Evolutionary conservation across 2,888 invertebrate genomes (phyloP), one percentile per base, ranked within the genome.

Genomic region (Melipona beecheii): DNA sequence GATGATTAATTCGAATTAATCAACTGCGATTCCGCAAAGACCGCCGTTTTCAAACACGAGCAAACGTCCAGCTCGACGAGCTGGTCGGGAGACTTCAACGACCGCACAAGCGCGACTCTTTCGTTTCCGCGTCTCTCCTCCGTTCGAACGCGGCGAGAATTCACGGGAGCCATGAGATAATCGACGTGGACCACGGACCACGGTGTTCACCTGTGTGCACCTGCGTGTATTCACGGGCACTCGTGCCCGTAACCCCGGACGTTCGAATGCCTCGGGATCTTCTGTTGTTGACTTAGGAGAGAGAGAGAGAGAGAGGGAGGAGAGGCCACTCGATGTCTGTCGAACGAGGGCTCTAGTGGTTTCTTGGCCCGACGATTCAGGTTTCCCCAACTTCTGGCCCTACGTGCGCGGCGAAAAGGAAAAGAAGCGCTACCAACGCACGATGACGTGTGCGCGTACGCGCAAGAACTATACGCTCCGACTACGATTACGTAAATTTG

Each of bases 211-310:
- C 81, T 79, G 87, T 78, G 66, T 80, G 85, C 89, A 89, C 82
- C 89, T 89, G 89, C 86, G 83, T 86, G 82, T 78, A 73, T 88
- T 83, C 81, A 83, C 85, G 83, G 56, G 76, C 76, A 75, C 78
- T 68, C 75, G 65, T 75, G 75, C 77, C 75, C 73, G 84, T 89
- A 89, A 89, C 84, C 78, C 78, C 86, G 80, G 85, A 86, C 78
- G 56, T 84, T 88, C 75, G 85, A 89, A 89, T 83, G 68, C 60
- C 84, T 65, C 81, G 73, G 78, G 58, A 78, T 78, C 52, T 24
- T 60, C 64, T 78, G 69, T 81, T 90, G 87, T 90, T 90, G 89
- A 91, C 85, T 90, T 89, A 91, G 90, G 86, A 90, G 76, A n/a
- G 43, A 71, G 84, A 71, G 43, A 36, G 36, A 36, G 9, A 36